Evolutionary conservation across 2,797 vertebrate species (phyloP).

Genomic region (Schizopygopsis pylzovi): DNA sequence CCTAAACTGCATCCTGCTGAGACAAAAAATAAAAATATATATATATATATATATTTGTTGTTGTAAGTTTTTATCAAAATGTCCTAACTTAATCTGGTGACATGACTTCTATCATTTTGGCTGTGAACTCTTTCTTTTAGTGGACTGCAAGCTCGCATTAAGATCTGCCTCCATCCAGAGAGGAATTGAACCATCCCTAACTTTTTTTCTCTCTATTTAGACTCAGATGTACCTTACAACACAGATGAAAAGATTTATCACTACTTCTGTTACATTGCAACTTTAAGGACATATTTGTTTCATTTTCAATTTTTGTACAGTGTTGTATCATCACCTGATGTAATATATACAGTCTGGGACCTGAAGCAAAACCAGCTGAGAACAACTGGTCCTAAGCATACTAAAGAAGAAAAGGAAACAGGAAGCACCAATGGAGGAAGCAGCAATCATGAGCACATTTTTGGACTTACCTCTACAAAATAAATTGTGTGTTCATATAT

Average conservation of each 20-base stretch:
- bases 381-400: neutral
- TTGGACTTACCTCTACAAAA: slow-evolving; percentile 27
- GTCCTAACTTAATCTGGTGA: neutral
- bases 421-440: slow-evolving; percentile 35
- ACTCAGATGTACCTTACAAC: neutral
- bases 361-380: neutral
- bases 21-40: neutral
- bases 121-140: neutral
- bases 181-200: neutral
- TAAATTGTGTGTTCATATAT: slow-evolving; percentile 31
- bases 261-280: neutral
- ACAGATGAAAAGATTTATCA: neutral
- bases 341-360: too few relatives aligned
- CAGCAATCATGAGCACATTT: slow-evolving; percentile 32
- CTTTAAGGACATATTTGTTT: neutral
- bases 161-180: neutral
- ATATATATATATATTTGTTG: neutral
- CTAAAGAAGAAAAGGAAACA: neutral
- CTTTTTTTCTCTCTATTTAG: neutral
- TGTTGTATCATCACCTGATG: neutral
- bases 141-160: neutral
- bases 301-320: neutral
- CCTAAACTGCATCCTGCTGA: neutral
- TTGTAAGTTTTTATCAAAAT: neutral
- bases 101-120: neutral